Percentiles rank a stretch among this genome's conserved stretches.
Evolutionary conservation across 2,113 vertebrate species (phyloP).

Genomic region (Equus przewalskii): DNA sequence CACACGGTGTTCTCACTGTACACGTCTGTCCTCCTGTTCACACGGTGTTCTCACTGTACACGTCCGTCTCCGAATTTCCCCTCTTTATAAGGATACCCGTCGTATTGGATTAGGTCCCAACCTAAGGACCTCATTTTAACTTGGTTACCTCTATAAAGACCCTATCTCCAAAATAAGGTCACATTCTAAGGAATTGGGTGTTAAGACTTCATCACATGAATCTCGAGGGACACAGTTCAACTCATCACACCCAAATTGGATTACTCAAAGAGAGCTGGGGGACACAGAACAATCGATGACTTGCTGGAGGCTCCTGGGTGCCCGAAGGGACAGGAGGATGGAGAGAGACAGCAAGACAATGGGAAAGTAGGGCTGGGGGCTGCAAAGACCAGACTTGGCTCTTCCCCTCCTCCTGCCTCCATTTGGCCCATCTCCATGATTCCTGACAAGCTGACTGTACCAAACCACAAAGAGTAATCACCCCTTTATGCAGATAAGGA

Average conservation of each 20-base stretch:
- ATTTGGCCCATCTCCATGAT: conserved; percentile 35
- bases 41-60: not conserved
- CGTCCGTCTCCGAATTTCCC: not conserved
- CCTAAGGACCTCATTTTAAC: not conserved
- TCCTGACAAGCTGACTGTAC: conserved; percentile 59
- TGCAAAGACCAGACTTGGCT: conserved; percentile 54
- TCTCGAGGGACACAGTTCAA: not conserved
- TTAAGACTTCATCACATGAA: not conserved
- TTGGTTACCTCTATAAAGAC: not conserved
- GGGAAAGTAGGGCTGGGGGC: not conserved
- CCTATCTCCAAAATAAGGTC: not conserved
- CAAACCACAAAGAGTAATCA: conserved; percentile 57
- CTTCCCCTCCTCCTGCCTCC: not conserved
- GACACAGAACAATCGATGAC: not conserved
- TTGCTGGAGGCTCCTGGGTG: not conserved
- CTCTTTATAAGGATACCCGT: not conserved
- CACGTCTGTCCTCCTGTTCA: not conserved
- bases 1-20: not conserved
- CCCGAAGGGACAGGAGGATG: not conserved
- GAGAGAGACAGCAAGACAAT: not conserved
- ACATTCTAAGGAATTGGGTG: not conserved
- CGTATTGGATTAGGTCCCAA: not conserved
- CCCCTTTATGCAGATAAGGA: conserved; percentile 68
- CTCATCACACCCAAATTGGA: not conserved
- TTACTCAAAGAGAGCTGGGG: not conserved